Evolutionary conservation across 1,140 invertebrate species (phyloP).

Genomic region (Saxidomus purpurata): DNA sequence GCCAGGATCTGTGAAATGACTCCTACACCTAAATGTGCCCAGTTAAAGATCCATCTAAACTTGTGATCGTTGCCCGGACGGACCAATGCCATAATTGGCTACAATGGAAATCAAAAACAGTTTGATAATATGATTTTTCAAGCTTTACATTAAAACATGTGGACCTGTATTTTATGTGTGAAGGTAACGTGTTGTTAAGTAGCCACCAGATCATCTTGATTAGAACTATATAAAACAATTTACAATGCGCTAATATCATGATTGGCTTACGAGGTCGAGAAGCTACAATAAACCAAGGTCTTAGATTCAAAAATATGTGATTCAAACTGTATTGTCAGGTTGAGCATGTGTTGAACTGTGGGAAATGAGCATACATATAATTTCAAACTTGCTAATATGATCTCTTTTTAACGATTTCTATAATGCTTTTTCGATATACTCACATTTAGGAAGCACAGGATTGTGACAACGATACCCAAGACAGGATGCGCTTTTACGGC

Average conservation of each 20-base stretch:
- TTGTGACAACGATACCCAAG: slow-evolving; percentile 53
- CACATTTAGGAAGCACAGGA: slow-evolving; percentile 73
- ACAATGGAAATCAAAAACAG: neutral
- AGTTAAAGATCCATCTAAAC: slow-evolving; percentile 51
- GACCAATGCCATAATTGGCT: slow-evolving; percentile 56
- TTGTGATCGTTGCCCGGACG: slow-evolving; percentile 42
- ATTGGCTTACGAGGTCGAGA: neutral
- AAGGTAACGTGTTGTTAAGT: no score
- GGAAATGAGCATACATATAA: no score
- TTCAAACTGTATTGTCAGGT: no score
- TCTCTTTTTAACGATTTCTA: neutral
- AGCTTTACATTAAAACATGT: no score
- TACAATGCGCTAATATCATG: neutral
- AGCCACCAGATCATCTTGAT: neutral
- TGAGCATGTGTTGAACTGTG: no score
- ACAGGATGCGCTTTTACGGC: slow-evolving; percentile 43
- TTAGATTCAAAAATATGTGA: neutral
- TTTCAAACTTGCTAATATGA: no score
- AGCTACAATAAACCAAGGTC: neutral
- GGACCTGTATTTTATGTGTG: no score
- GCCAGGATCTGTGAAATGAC: slow-evolving; percentile 29
- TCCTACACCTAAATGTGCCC: slow-evolving; percentile 55
- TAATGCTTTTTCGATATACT: slow-evolving; percentile 52
- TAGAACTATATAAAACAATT: neutral
- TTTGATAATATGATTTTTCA: no score